Conservation (phyloP, 2,797 vertebrate species). For the Parauchenoglanis punctatus region DNA sequence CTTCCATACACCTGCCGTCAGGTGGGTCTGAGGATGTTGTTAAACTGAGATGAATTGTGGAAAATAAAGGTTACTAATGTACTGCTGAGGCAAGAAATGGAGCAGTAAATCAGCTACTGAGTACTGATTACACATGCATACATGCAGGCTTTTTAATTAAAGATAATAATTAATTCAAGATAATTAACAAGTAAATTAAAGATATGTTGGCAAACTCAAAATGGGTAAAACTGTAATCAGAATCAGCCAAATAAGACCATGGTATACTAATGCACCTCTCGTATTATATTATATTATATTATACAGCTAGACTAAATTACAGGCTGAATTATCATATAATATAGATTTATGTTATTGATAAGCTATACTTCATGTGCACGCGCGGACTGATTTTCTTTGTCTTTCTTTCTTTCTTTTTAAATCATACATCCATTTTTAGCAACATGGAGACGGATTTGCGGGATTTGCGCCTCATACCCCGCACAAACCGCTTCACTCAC, state of each 20-base stretch:
- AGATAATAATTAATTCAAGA: too few species aligned
- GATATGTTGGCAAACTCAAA: background rate
- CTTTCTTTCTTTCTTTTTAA: background rate
- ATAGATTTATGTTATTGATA: too few species aligned
- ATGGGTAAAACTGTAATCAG: background rate
- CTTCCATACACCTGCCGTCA: background rate
- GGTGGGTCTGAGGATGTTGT: background rate
- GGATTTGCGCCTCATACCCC: too few species aligned
- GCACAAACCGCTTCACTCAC: background rate
- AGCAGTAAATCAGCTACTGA: background rate
- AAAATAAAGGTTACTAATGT: background rate
- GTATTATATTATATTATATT: background rate
- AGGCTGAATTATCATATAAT: background rate
- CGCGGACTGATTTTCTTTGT: too few species aligned
- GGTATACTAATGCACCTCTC: too few species aligned
- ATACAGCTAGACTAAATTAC: background rate
- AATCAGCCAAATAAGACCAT: background rate
- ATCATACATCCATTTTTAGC: background rate
- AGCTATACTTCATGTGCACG: background rate
- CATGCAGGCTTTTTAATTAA: background rate
- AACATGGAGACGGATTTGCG: background rate
- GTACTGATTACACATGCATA: too few species aligned
- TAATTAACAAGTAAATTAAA: too few species aligned
- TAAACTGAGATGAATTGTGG: background rate
- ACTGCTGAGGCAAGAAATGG: too few species aligned